Base-by-base conservation (phyloP, 2,113 vertebrate genomes). In the Lepidothrix coronata region DNA sequence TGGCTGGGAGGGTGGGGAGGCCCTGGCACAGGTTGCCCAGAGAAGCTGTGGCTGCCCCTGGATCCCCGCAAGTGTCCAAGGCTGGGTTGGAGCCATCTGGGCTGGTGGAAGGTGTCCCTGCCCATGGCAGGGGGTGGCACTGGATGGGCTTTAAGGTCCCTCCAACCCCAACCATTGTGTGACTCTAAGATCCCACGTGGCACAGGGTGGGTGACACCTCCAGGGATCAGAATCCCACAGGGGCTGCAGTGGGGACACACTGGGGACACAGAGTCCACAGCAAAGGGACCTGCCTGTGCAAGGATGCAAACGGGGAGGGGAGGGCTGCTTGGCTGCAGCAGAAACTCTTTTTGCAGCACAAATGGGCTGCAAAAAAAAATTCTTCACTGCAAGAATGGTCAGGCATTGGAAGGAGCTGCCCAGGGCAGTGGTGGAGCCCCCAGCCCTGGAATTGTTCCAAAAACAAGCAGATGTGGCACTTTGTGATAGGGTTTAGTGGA, bases 111-210 rank as follows among this genome's bases (percentile, higher is more conserved):
- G 49, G 27, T 13, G 81, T 14, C 68, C 48, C 68, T 84, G 68
- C 27, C 24, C 58, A 27, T 2, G 48, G 48, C 58, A 63, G 20
- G 33, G 21, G 68, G 11, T 27, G 59, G n/a, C 14, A 59, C 22
- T 24, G 14, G 59, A 0, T 8, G 19, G 22, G 14, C 0, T 55
- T 65, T 39, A 4, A 14, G 14, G 4, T 65, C n/a, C 8, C 18
- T 21, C 70, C 49, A 25, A n/a, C 14, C 28, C 41, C 37, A 59
- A 7, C 3, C 13, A n/a, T 14, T 13, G 20, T 14, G 31, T 33
- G 19, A 57, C 46, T 82, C 44, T 46, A 11, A 22, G 21, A 48
- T 22, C 67, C 39, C 57, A 35, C 0, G 21, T 39, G 27, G 17
- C 78, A 35, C 4, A 58, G 28, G 43, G 43, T 48, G 46, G 46